Conservation (phyloP, 35 echinoderm and acorn worm species). For the Apostichopus japonicus region DNA sequence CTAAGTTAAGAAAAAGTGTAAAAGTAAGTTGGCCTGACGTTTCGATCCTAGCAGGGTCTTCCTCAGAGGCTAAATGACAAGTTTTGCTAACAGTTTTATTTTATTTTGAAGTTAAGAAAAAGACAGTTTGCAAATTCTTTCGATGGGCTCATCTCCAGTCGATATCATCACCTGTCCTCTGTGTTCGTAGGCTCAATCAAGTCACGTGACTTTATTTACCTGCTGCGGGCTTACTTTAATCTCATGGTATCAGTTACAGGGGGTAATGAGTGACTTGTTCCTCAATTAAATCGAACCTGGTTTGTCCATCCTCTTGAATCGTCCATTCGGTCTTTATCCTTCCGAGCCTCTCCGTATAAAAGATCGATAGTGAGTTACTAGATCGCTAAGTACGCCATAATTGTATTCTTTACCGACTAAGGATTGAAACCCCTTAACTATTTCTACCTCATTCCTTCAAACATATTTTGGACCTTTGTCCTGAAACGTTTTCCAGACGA, state of each 20-base stretch:
- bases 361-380: constrained; percentile 20
- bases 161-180: too few relatives aligned
- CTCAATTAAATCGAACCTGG: constrained; percentile 38
- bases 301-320: not conserved
- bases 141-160: too few relatives aligned
- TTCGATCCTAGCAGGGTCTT: too few relatives aligned
- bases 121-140: too few relatives aligned
- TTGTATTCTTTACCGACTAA: constrained; percentile 22
- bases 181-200: not conserved
- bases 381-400: constrained; percentile 47
- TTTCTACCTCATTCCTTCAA: constrained; percentile 31
- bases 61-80: too few relatives aligned
- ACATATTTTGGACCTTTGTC: constrained; percentile 44
- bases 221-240: not conserved
- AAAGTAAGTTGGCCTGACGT: too few relatives aligned
- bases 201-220: not conserved
- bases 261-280: constrained; percentile 28
- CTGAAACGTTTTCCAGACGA: constrained; percentile 27
- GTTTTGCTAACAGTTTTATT: too few relatives aligned
- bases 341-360: not conserved
- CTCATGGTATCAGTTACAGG: constrained; percentile 23
- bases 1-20: too few relatives aligned
- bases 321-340: not conserved
- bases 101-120: too few relatives aligned
- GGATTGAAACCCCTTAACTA: constrained; percentile 20